Conservation (phyloP, 2,113 vertebrate genomes). For the Stegastes partitus region DNA sequence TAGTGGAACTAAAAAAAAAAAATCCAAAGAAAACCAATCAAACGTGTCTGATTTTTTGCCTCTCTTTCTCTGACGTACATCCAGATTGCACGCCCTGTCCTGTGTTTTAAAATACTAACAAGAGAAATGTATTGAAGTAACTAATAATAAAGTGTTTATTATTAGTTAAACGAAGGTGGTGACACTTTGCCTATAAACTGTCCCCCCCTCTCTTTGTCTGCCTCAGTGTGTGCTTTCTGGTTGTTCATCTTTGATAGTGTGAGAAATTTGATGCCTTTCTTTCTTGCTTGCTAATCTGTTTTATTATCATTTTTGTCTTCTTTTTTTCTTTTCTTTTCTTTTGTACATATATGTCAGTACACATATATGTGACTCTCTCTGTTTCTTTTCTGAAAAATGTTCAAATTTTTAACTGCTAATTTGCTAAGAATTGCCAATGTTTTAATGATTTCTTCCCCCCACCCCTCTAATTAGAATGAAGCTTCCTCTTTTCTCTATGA, state of each 20-base stretch:
- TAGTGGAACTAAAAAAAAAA: conserved; percentile 91
- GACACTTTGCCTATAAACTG: conserved; percentile 82
- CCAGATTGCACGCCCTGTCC: conserved; percentile 93
- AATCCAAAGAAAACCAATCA: conserved; percentile 80
- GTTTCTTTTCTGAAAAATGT: conserved; percentile 79
- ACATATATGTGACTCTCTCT: conserved; percentile 81
- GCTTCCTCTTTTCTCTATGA: conserved; percentile 79
- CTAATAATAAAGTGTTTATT: conserved; percentile 84
- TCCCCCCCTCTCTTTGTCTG: conserved; percentile 81
- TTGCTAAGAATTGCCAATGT: conserved; percentile 72
- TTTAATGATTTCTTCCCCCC: conserved; percentile 57
- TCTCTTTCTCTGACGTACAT: conserved; percentile 92
- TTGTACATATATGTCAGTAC: conserved; percentile 78
- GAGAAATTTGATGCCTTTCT: conserved; percentile 83
- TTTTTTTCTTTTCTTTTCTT: too few species aligned
- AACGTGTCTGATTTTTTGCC: conserved; percentile 87
- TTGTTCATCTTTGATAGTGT: conserved; percentile 91
- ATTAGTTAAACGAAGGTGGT: conserved; percentile 86
- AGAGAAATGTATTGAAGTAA: conserved; percentile 77
- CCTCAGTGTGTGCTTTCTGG: conserved; percentile 91
- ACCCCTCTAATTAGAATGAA: conserved; percentile 53
- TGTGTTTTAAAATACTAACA: conserved; percentile 84
- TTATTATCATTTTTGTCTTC: conserved; percentile 75
- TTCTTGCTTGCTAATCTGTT: conserved; percentile 84
- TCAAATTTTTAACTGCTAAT: conserved; percentile 71